These are phyloP conservation scores for Hydrotaea cyrtoneurina DNA, from an alignment of 2,888 invertebrate species.

Conservation along the genomic window DNA sequence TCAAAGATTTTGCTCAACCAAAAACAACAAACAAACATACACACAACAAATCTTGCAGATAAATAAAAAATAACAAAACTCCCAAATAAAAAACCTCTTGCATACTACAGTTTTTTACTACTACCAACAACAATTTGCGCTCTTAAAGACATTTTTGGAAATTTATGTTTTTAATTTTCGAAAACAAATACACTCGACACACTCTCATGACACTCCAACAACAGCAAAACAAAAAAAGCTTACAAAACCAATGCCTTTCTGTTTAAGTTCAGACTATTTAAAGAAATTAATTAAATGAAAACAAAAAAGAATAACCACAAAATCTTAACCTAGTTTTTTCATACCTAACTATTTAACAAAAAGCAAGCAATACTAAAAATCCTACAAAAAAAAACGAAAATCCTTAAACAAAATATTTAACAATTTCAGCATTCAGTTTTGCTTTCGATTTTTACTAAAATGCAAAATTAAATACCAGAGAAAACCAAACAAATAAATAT, in stretches of 20 bases:
- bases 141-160: conserved; percentile 24
- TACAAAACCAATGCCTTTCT: neutral
- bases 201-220: neutral
- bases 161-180: conserved; percentile 33
- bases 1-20: conserved; percentile 34
- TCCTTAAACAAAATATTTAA: conserved; percentile 12
- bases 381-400: conserved; percentile 51
- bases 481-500: conserved; percentile 20
- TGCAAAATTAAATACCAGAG: conserved; percentile 30
- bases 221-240: neutral
- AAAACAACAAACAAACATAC: conserved; percentile 2
- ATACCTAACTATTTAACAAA: conserved; percentile 46
- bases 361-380: conserved; percentile 62
- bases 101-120: too few species aligned
- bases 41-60: too few species aligned
- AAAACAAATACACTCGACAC: conserved; percentile 41
- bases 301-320: neutral
- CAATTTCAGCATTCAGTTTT: conserved; percentile 60
- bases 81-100: neutral
- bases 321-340: conserved; percentile 21
- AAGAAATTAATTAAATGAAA: neutral
- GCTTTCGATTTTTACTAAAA: conserved; percentile 65
- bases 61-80: conserved; percentile 1
- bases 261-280: neutral
- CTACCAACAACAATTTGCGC: neutral